phyloP scores from a whole-genome alignment of 2,797 vertebrate species.

The Moxostoma hubbsi region DNA sequence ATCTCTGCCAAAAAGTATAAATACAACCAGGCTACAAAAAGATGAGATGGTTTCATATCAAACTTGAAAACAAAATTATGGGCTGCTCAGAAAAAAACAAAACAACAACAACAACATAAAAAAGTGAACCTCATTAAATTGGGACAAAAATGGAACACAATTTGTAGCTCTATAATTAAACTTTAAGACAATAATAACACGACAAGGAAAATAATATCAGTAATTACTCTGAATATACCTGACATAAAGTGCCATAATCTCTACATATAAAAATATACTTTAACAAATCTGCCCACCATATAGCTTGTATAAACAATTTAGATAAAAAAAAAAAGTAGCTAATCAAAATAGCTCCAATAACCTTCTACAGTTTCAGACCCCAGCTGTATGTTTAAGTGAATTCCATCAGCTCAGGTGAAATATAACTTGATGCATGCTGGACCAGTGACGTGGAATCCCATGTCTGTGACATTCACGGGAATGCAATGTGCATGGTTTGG shows the following conservation, averaged over 20 bases:
- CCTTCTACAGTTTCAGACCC: slow-evolving; percentile 70
- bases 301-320: slow-evolving; percentile 78
- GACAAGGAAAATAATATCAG: slow-evolving; percentile 69
- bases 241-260: slow-evolving; percentile 82
- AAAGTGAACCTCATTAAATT: slow-evolving; percentile 65
- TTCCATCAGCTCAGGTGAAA: slow-evolving; percentile 74
- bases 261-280: slow-evolving; percentile 84
- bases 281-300: slow-evolving; percentile 69
- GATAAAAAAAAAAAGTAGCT: slow-evolving; percentile 70
- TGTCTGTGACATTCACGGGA: slow-evolving; percentile 72
- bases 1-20: slow-evolving; percentile 53
- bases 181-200: slow-evolving; percentile 48
- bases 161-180: slow-evolving; percentile 62
- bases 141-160: slow-evolving; percentile 70
- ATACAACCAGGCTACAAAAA: slow-evolving; percentile 59
- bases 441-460: slow-evolving; percentile 74
- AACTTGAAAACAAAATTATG: slow-evolving; percentile 51
- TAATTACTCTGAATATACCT: slow-evolving; percentile 75
- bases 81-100: slow-evolving; percentile 40
- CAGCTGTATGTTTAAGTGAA: slow-evolving; percentile 73
- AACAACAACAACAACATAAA: slow-evolving; percentile 47
- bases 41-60: slow-evolving; percentile 49
- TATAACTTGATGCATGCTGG: slow-evolving; percentile 76
- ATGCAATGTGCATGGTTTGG: slow-evolving; percentile 65
- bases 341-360: slow-evolving; percentile 73